Conservation (phyloP, 1,140 invertebrate genomes). For the Saccostrea cuccullata region DNA sequence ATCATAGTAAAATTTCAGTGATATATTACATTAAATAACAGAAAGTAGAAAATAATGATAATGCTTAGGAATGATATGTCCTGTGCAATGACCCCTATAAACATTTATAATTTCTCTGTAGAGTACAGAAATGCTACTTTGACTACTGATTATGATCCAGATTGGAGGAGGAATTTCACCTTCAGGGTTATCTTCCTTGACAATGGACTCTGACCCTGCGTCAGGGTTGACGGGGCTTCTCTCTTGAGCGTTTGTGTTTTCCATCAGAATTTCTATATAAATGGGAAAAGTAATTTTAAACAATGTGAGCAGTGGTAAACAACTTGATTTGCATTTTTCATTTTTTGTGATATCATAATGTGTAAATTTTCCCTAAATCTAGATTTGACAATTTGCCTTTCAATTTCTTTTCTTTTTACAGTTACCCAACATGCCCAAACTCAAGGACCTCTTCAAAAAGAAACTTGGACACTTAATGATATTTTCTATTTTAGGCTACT, state of each 20-base stretch:
- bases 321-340: no score
- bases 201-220: slow-evolving; percentile 70
- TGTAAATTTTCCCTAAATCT: no score
- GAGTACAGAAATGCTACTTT: slow-evolving; percentile 4
- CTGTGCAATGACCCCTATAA: slow-evolving; percentile 6
- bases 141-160: slow-evolving; percentile 12
- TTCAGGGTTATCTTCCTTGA: slow-evolving; percentile 59
- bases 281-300: not conserved
- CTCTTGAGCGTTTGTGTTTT: slow-evolving; percentile 29
- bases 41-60: no score
- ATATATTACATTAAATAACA: no score
- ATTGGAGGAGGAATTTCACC: slow-evolving; percentile 43
- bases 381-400: no score
- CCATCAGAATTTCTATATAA: slow-evolving; percentile 29
- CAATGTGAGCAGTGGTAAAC: no score
- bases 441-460: no score
- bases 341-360: no score
- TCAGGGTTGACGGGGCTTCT: not conserved
- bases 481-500: no score
- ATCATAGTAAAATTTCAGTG: not conserved
- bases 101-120: not conserved
- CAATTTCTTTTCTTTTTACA: no score
- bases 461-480: no score
- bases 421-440: no score
- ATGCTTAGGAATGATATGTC: not conserved